Conservation (phyloP, 2,888 invertebrate genomes). For the Argynnis bischoffii region DNA sequence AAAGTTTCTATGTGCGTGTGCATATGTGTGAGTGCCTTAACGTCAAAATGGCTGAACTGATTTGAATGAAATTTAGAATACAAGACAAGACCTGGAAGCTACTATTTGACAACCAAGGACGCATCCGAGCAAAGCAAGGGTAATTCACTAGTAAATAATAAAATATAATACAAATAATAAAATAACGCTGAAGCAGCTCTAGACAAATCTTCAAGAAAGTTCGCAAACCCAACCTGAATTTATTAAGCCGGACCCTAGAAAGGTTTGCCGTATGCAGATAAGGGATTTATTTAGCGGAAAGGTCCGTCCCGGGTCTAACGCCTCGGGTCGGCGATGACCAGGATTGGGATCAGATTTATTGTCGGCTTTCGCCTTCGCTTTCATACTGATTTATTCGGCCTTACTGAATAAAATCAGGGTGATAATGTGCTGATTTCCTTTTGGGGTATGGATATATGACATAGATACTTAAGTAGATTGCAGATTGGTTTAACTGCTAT, state of each 20-base stretch:
- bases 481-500: not conserved
- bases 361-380: conserved; percentile 74
- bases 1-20: no score
- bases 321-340: conserved; percentile 79
- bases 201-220: conserved; percentile 59
- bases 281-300: conserved; percentile 83
- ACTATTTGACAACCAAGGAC: no score
- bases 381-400: conserved; percentile 76
- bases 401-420: conserved; percentile 65
- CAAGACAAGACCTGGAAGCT: no score
- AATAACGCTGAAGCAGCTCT: conserved; percentile 52
- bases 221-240: conserved; percentile 80
- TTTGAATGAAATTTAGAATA: no score
- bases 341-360: conserved; percentile 78
- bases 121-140: no score
- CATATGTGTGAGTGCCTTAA: no score
- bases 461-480: not conserved
- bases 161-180: not conserved
- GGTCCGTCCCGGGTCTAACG: conserved; percentile 80
- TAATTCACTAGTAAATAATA: not conserved
- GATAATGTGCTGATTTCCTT: conserved; percentile 58
- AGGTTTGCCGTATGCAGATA: conserved; percentile 83
- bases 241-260: conserved; percentile 82
- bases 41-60: no score
- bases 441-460: conserved; percentile 15